Evolutionary conservation across 2,113 vertebrate genomes (phyloP).

Genomic region (Pachycephala philippinensis): DNA sequence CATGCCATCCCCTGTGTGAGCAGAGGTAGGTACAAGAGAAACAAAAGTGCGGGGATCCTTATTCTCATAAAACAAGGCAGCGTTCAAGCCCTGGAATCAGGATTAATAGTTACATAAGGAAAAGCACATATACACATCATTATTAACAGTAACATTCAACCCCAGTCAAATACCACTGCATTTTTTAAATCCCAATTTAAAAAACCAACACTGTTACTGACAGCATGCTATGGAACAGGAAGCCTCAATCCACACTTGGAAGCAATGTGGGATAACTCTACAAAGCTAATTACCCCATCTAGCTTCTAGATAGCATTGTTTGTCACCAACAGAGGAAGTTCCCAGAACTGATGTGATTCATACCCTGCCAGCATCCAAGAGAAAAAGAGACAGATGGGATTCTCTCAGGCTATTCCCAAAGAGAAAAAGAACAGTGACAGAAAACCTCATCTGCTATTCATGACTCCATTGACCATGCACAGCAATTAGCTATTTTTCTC

Average conservation of each 20-base stretch:
- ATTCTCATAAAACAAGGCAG: constrained; percentile 93
- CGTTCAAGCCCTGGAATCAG: constrained; percentile 87
- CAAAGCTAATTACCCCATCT: background rate
- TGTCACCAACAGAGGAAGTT: background rate
- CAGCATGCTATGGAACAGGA: background rate
- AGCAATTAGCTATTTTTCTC: background rate
- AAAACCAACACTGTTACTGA: background rate
- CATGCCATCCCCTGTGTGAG: constrained; percentile 97
- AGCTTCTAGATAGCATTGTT: background rate
- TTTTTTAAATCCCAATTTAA: background rate
- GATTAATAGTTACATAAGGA: background rate
- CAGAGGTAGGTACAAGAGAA: constrained; percentile 94
- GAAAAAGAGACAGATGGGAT: background rate
- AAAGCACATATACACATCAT: background rate
- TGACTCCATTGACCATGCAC: background rate
- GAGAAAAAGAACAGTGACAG: background rate
- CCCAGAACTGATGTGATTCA: background rate
- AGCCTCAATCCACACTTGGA: background rate
- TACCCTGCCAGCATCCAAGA: background rate
- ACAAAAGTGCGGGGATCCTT: constrained; percentile 96
- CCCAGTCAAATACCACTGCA: background rate
- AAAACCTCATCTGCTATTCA: background rate
- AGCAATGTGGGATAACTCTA: background rate
- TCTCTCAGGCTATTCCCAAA: background rate
- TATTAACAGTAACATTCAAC: background rate